Evolutionary conservation across 2,113 vertebrate genomes (phyloP).

Genomic region (Oryzias melastigma): DNA sequence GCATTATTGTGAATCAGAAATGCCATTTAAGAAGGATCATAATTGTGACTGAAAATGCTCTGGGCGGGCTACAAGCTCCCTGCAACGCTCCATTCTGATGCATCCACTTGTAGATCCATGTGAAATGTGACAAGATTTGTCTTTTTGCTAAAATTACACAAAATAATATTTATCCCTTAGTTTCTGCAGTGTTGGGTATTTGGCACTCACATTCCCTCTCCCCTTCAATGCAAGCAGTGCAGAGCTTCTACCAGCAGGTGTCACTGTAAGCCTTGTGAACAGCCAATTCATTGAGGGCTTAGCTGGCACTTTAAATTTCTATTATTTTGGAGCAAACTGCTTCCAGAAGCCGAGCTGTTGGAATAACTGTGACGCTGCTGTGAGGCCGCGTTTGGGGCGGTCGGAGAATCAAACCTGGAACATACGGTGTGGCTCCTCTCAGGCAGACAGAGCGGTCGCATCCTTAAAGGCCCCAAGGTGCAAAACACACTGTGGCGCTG

Average conservation of each 20-base stretch:
- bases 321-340: slow-evolving; percentile 64
- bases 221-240: slow-evolving; percentile 32
- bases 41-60: too few species aligned
- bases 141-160: too few species aligned
- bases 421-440: slow-evolving; percentile 34
- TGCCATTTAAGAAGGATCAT: too few species aligned
- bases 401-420: slow-evolving; percentile 26
- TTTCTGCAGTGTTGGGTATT: too few species aligned
- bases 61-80: too few species aligned
- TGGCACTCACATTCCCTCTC: too few species aligned
- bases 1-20: too few species aligned
- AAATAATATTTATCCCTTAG: too few species aligned
- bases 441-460: slow-evolving; percentile 23
- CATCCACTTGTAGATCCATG: too few species aligned
- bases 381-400: slow-evolving; percentile 40
- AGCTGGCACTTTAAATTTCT: slow-evolving; percentile 60
- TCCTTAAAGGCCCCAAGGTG: slow-evolving; percentile 14
- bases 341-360: slow-evolving; percentile 48
- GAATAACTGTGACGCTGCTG: slow-evolving; percentile 54
- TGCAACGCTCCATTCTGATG: too few species aligned
- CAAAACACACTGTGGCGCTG: slow-evolving; percentile 5
- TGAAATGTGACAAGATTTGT: too few species aligned
- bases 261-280: slow-evolving; percentile 65
- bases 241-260: slow-evolving; percentile 63
- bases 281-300: slow-evolving; percentile 18